Conservation (phyloP, 2,113 vertebrate genomes). For the Salvator merianae region DNA sequence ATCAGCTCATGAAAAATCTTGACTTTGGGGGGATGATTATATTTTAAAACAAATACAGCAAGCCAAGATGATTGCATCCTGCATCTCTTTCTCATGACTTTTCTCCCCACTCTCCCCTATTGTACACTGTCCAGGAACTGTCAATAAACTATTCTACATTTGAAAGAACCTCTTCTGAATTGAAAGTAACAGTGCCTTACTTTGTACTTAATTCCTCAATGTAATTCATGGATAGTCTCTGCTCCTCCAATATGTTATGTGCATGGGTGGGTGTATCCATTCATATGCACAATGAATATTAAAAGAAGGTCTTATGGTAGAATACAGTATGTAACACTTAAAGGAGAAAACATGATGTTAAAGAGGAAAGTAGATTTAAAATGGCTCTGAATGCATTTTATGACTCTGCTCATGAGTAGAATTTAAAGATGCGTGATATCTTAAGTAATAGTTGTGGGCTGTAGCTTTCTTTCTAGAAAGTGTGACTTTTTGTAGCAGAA, state of each 20-base stretch:
- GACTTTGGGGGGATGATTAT: background rate
- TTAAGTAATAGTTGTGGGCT: slow-evolving; percentile 60
- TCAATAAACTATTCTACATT: background rate
- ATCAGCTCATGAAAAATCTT: background rate
- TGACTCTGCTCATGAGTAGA: slow-evolving; percentile 61
- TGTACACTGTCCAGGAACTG: background rate
- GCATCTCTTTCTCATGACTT: background rate
- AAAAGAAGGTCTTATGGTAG: background rate
- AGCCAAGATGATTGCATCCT: background rate
- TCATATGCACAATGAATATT: background rate
- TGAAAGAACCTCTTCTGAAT: background rate
- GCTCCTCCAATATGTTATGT: background rate
- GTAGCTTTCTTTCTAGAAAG: slow-evolving; percentile 52
- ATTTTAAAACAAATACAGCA: background rate
- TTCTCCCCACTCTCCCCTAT: too few species aligned
- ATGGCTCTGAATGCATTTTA: background rate
- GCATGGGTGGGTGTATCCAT: background rate
- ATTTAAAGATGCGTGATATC: slow-evolving; percentile 60
- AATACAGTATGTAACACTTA: too few species aligned
- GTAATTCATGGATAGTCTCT: background rate
- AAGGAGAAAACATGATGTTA: too few species aligned
- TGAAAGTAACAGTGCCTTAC: background rate
- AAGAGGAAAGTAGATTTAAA: background rate
- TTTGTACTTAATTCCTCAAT: background rate
- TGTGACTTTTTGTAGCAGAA: slow-evolving; percentile 53